Evolutionary conservation across 2,888 invertebrate species (phyloP), one percentile per base, ranked within the genome.

Genomic region (Cheilosia vernalis): DNA sequence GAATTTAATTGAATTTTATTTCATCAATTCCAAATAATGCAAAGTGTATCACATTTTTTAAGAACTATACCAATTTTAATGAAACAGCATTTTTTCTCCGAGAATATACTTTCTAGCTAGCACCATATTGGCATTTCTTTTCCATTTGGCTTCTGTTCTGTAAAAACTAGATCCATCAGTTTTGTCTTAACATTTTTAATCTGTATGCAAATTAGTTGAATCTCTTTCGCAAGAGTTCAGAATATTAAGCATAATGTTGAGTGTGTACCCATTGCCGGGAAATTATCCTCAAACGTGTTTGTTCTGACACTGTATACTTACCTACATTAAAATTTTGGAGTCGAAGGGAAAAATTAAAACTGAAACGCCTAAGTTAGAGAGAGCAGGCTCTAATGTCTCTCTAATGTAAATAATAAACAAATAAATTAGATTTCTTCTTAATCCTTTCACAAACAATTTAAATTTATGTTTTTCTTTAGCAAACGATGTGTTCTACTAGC

Each of bases 191-290:
- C 21, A 58, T 60, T 27, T 76, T 66, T 66, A 66, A 76, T 76
- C 49, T 76, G 40, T 49, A 76, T 76, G 76, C 58, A 76, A 76
- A 76, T 76, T 76, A 76, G 58, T 66, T 66, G 58, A 66, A 47
- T 74, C 64, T 58, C 37, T 40, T 66, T 66, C 27, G 42, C 56
- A 66, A 30, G 51, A 66, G 66, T 49, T 66, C n/a, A 58, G 64
- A 76, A 76, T 76, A 66, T 40, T 66, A 58, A 66, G 27, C 49
- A 58, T 49, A 27, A 66, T 51, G 56, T 74, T 74, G 55, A 56
- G 49, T 37, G 47, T 76, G 44, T 37, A 49, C 66, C 49, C 42
- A 21, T 30, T 30, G 47, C 13, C 37, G 56, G 27, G 21, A 42
- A 66, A 49, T 76, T 19, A 40, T 30, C 33, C 21, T 56, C 33